Percentiles rank a stretch among this genome's conserved stretches.
phyloP scores from a whole-genome alignment of 1,140 invertebrate genomes.

The Spodoptera litura region DNA sequence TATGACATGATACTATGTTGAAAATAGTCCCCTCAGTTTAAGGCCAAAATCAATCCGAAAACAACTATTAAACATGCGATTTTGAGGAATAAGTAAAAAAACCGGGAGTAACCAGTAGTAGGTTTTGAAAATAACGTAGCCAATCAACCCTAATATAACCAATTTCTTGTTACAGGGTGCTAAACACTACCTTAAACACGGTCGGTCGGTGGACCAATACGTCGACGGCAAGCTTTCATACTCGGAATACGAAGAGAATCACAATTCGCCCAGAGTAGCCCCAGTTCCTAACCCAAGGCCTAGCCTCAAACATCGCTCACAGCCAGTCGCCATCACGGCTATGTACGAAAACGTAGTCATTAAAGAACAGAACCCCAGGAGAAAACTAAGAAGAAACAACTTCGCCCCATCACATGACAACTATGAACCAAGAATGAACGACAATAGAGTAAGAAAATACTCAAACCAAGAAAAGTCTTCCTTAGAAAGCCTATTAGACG shows the following conservation, averaged over 20 bases:
- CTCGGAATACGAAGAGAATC: conserved; percentile 86
- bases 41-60: too few relatives aligned
- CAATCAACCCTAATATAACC: background rate
- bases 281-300: conserved; percentile 80
- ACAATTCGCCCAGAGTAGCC: conserved; percentile 78
- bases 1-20: too few relatives aligned
- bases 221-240: conserved; percentile 87
- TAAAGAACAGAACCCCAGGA: conserved; percentile 90
- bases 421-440: conserved; percentile 85
- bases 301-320: conserved; percentile 83
- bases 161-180: conserved; percentile 80
- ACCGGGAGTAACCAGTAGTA: too few relatives aligned
- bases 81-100: too few relatives aligned
- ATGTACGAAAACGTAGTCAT: conserved; percentile 91
- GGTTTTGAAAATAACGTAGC: background rate
- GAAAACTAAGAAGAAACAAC: conserved; percentile 90
- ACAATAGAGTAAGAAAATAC: conserved; percentile 76
- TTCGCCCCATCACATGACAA: conserved; percentile 87
- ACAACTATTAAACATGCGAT: too few relatives aligned
- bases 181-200: conserved; percentile 88
- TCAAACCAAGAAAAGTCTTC: conserved; percentile 87
- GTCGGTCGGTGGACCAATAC: conserved; percentile 91
- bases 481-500: conserved; percentile 88
- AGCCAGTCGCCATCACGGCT: conserved; percentile 91
- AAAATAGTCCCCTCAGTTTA: too few relatives aligned